Conservation (phyloP, 2,888 invertebrate species). For the Periphyllus acericola region DNA sequence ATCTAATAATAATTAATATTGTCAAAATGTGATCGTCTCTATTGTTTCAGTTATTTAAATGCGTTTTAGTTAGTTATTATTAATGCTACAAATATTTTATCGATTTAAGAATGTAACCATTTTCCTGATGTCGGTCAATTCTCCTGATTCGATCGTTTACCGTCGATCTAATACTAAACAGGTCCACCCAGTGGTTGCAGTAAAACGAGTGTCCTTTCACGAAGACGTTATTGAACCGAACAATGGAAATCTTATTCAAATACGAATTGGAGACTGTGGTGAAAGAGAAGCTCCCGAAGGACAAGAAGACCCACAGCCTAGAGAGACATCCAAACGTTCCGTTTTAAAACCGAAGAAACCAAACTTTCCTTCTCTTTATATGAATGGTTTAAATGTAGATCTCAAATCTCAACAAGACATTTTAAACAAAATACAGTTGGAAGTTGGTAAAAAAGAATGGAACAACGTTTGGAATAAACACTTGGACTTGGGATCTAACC, state of each 20-base stretch:
- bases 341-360: constrained; percentile 31
- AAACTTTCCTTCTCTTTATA: constrained; percentile 29
- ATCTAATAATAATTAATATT: neutral
- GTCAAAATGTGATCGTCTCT: neutral
- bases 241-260: constrained; percentile 18
- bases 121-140: constrained; percentile 16
- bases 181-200: constrained; percentile 15
- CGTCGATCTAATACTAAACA: constrained; percentile 33
- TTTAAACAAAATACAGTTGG: constrained; percentile 17
- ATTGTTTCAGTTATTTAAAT: neutral
- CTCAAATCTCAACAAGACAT: constrained; percentile 22
- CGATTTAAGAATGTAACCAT: neutral
- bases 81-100: neutral
- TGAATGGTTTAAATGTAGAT: constrained; percentile 22
- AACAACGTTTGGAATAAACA: constrained; percentile 16
- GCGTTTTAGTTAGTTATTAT: neutral
- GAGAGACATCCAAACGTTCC: neutral
- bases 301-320: constrained; percentile 35
- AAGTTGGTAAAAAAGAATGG: constrained; percentile 29
- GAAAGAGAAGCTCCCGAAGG: constrained; percentile 49
- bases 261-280: neutral
- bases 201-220: constrained; percentile 40
- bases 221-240: constrained; percentile 40
- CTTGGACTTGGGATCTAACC: neutral
- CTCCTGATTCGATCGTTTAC: constrained; percentile 32